Conservation (phyloP, 2,888 invertebrate genomes). For the Leucophenga maculata region DNA sequence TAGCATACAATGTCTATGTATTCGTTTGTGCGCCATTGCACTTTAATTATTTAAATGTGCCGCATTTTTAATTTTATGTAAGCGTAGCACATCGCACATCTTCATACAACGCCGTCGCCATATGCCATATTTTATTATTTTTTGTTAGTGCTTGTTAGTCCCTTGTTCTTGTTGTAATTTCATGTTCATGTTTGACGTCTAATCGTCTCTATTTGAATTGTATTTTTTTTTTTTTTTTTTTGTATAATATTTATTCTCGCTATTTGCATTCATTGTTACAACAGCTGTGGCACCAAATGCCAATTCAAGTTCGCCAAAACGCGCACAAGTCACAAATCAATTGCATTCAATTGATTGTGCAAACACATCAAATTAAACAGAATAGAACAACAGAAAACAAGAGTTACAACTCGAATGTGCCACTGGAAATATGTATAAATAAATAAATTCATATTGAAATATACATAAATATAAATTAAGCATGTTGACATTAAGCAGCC, state of each 20-base stretch:
- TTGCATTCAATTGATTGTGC: constrained; percentile 46
- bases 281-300: not conserved
- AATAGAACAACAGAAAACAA: not conserved
- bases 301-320: not conserved
- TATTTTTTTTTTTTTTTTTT: no score
- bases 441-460: constrained; percentile 17
- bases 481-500: not conserved
- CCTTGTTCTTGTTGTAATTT: not conserved
- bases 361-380: not conserved
- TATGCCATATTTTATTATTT: not conserved
- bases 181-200: not conserved
- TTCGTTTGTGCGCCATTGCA: not conserved
- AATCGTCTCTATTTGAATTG: not conserved
- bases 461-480: constrained; percentile 4
- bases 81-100: no score
- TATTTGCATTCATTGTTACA: not conserved
- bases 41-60: not conserved
- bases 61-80: not conserved
- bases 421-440: not conserved
- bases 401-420: no score
- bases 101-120: no score
- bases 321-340: constrained; percentile 50
- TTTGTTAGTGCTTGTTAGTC: not conserved
- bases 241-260: not conserved
- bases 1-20: not conserved